phyloP scores from a whole-genome alignment of 2,113 vertebrate species.

The Coryphaenoides rupestris region DNA sequence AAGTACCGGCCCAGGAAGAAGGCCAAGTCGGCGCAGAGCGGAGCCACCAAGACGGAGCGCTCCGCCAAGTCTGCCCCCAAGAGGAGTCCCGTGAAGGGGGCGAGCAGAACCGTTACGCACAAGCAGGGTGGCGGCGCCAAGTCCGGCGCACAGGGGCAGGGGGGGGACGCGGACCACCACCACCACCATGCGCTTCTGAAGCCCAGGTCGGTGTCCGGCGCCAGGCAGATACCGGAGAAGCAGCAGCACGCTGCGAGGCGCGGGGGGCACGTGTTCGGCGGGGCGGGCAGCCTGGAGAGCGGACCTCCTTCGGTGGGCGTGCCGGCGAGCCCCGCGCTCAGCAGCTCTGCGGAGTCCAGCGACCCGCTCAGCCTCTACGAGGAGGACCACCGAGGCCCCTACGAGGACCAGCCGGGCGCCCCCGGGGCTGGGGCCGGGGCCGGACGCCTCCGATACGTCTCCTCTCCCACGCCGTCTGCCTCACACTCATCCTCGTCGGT shows the following conservation, averaged over 20 bases:
- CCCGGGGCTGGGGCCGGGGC: constrained; percentile 64
- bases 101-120: constrained; percentile 73
- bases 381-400: too few relatives aligned
- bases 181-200: constrained; percentile 90
- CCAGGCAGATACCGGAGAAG: constrained; percentile 80
- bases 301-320: constrained; percentile 83
- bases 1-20: constrained; percentile 98
- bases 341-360: constrained; percentile 84
- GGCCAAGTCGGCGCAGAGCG: constrained; percentile 85
- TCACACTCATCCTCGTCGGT: constrained; percentile 77
- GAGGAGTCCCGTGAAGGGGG: constrained; percentile 74
- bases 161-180: constrained; percentile 81
- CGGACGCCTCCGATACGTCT: constrained; percentile 85
- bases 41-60: constrained; percentile 63
- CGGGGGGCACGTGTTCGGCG: constrained; percentile 79
- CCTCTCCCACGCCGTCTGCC: constrained; percentile 87
- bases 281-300: constrained; percentile 71
- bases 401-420: constrained; percentile 84
- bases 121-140: constrained; percentile 69
- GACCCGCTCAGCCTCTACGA: constrained; percentile 93
- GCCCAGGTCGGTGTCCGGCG: constrained; percentile 77
- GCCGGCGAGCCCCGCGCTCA: constrained; percentile 85
- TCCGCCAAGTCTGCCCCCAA: constrained; percentile 72
- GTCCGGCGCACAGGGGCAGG: constrained; percentile 63
- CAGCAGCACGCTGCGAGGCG: constrained; percentile 76